Conservation (phyloP, 2,888 invertebrate species). For the Metallyticus violacea region DNA sequence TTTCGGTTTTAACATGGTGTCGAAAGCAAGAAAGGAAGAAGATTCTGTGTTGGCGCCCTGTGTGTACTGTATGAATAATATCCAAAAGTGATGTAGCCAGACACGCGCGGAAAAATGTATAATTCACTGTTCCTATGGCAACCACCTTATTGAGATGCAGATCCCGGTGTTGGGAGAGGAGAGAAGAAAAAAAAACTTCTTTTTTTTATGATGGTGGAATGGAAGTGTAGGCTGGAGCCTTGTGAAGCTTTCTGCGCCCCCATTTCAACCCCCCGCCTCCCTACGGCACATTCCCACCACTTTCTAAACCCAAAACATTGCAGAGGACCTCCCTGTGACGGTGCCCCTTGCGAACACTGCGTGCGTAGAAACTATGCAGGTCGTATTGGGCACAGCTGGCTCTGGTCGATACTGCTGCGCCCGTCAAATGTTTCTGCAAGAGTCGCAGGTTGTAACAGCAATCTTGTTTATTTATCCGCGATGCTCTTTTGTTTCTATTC, state of each 20-base stretch:
- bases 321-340: background rate
- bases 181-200: background rate
- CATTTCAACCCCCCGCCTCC: too few relatives aligned
- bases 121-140: constrained; percentile 22
- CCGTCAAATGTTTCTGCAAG: background rate
- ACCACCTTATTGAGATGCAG: constrained; percentile 26
- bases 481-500: too few relatives aligned
- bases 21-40: background rate
- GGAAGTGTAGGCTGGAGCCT: background rate
- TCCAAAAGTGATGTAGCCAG: background rate
- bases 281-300: background rate
- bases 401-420: background rate
- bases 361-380: background rate
- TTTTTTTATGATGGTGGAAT: constrained; percentile 16
- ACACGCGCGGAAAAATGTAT: constrained; percentile 18
- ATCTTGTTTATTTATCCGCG: too few relatives aligned
- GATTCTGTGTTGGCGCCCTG: background rate
- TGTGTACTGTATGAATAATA: constrained; percentile 14
- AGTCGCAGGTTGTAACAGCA: too few relatives aligned
- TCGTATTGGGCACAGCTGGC: background rate
- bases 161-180: constrained; percentile 11
- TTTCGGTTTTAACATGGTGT: too few relatives aligned
- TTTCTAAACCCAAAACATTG: constrained; percentile 13
- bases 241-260: background rate
- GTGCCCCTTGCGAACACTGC: background rate